Evolutionary conservation across 2,797 vertebrate genomes (phyloP).

Genomic region (Dendrocincla tyrannina): DNA sequence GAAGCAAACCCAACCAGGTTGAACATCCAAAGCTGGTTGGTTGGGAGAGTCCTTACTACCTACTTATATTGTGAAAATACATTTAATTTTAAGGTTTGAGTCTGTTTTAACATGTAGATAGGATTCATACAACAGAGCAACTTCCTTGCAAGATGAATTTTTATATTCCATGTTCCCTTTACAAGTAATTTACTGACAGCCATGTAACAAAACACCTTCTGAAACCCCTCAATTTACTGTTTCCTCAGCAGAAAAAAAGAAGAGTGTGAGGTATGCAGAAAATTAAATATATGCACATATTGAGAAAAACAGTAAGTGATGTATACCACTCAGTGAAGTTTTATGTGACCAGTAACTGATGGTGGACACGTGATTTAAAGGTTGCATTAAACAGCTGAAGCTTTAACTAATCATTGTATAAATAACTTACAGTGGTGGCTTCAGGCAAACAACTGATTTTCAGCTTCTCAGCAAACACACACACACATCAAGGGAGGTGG

Average conservation of each 20-base stretch:
- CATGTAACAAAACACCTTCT: neutral
- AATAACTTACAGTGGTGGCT: slow-evolving; percentile 22
- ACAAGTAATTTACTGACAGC: slow-evolving; percentile 32
- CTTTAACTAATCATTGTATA: slow-evolving; percentile 53
- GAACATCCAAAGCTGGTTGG: neutral
- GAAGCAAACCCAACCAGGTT: neutral
- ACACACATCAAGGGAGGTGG: neutral
- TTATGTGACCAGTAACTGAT: slow-evolving; percentile 38
- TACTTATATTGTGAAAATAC: neutral
- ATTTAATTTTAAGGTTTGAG: neutral
- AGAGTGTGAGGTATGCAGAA: neutral
- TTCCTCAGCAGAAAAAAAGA: slow-evolving; percentile 19
- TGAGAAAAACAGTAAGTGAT: slow-evolving; percentile 44
- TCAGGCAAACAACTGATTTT: neutral
- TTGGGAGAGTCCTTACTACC: neutral
- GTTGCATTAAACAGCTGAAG: slow-evolving; percentile 31
- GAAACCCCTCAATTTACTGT: slow-evolving; percentile 28
- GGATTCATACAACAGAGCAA: neutral
- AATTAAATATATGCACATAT: slow-evolving; percentile 42
- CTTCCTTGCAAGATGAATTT: neutral
- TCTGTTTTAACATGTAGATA: neutral
- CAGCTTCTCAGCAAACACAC: neutral
- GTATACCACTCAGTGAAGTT: slow-evolving; percentile 40
- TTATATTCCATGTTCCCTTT: neutral
- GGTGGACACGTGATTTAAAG: slow-evolving; percentile 43